Percentiles rank a stretch among this genome's conserved stretches.
Evolutionary conservation across 1,140 invertebrate species (phyloP).

Genomic region (Apis laboriosa): DNA sequence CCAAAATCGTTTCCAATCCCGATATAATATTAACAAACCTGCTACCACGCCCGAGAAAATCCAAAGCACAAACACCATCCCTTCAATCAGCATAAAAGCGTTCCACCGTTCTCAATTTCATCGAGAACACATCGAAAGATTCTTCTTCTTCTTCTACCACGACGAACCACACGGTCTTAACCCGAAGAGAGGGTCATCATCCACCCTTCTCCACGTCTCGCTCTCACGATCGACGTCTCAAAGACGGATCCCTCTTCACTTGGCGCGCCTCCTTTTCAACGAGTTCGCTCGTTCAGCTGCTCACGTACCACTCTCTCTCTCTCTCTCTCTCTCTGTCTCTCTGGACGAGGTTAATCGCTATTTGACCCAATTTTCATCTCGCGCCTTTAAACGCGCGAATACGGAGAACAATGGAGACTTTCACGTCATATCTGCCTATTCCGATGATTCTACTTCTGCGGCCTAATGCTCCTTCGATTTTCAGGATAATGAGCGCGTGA

Average conservation of each 20-base stretch:
- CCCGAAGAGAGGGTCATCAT: neutral
- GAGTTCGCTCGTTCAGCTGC: conserved; percentile 39
- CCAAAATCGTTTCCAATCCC: too few relatives aligned
- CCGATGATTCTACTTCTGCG: conserved; percentile 37
- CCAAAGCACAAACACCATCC: too few relatives aligned
- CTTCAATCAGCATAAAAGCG: conserved; percentile 6
- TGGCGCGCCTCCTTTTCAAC: conserved; percentile 36
- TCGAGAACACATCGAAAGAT: too few relatives aligned
- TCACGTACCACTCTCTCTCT: conserved; percentile 30
- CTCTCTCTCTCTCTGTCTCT: too few relatives aligned
- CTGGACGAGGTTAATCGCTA: conserved; percentile 77
- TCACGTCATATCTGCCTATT: conserved; percentile 59
- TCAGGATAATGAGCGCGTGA: conserved; percentile 53
- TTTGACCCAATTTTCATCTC: conserved; percentile 79
- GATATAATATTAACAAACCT: neutral
- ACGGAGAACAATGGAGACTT: conserved; percentile 69
- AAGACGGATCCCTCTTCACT: neutral
- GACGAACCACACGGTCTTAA: neutral
- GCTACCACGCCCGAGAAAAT: neutral
- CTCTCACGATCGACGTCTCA: conserved; percentile 27
- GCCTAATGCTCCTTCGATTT: conserved; percentile 36
- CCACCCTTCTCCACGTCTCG: neutral
- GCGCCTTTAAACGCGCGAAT: conserved; percentile 62
- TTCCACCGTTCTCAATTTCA: neutral
- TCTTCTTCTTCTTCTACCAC: neutral